These are phyloP conservation scores for Eupeodes luniger DNA, from an alignment of 2,888 invertebrate genomes.

Conservation along the genomic window DNA sequence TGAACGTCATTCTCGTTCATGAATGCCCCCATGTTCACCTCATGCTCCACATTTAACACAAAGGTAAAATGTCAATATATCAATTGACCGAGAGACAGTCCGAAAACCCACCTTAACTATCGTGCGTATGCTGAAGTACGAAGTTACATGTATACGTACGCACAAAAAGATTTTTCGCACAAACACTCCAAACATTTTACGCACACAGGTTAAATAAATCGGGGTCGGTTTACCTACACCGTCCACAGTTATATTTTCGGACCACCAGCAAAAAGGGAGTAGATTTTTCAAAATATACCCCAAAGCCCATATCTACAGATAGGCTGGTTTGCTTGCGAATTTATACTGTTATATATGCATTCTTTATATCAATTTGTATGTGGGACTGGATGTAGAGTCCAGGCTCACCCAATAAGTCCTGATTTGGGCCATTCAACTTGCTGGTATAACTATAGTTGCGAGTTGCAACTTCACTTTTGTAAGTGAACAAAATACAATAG, in stretches of 20 bases:
- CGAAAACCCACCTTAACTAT: conserved; percentile 26
- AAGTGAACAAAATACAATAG: conserved; percentile 53
- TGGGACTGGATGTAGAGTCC: conserved; percentile 45
- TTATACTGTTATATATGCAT: neutral
- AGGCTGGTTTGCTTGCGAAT: conserved; percentile 6
- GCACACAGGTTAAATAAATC: conserved; percentile 26
- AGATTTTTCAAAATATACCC: conserved; percentile 38
- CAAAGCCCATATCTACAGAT: neutral
- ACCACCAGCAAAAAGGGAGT: conserved; percentile 38
- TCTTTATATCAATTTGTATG: conserved; percentile 20
- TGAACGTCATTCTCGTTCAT: neutral
- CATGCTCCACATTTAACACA: conserved; percentile 34
- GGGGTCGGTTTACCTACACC: neutral
- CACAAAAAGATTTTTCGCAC: conserved; percentile 22
- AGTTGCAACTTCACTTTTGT: conserved; percentile 41
- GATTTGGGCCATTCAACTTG: conserved; percentile 60
- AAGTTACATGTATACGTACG: conserved; percentile 12
- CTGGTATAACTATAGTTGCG: conserved; percentile 10
- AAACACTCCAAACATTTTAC: conserved; percentile 14
- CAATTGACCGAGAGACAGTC: conserved; percentile 39
- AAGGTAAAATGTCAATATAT: conserved; percentile 64
- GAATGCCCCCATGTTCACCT: neutral
- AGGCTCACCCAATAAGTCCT: conserved; percentile 53
- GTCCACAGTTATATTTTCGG: conserved; percentile 39
- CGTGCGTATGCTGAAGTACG: conserved; percentile 15